Base-by-base conservation (phyloP, 2,113 vertebrate species). In the Sciurus niger region DNA sequence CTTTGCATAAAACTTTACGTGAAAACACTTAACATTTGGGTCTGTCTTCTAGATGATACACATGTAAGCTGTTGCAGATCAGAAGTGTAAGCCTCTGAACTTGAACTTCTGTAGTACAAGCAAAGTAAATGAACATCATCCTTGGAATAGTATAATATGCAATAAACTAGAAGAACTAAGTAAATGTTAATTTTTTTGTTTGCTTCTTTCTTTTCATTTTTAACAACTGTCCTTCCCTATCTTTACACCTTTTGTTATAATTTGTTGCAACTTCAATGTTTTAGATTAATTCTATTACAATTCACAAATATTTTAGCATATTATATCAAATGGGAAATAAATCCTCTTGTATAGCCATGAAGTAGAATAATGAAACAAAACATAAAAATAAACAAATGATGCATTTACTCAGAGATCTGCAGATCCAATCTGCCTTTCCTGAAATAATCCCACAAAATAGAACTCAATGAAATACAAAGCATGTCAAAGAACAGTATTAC, bases 291-390 rank as follows among this genome's bases (percentile, higher is more conserved):
- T 55, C 85, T 63, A 76, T 16, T 20, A 65, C 16, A 73, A 4
- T 86, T 85, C 28, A 63, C 24, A 28, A 25, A n/a, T 76, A 74
- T 68, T 74, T 80, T 84, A 53, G 63, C 22, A 46, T 87, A 96
- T 73, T 60, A 85, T 77, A 79, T 34, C 74, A 88, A 84, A 90
- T 84, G 51, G 30, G n/a, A 76, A 93, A 48, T 67, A 46, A 85
- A 84, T 58, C 86, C 80, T 48, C 48, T 83, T 48, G 7, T 40
- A 78, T n/a, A 94, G 95, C 14, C 24, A 92, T 58, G 37, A 93
- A 37, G 91, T 8, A 68, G 65, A 68, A 77, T 92, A 93, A 82
- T 16, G n/a, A 73, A 95, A 32, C 6, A 68, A 91, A 94, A 76
- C 16, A 55, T 13, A 43, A 83, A 85, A 94, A 84, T 67, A 72